A percentile compares a stretch with the other conserved stretches of the same genome.
Conservation (phyloP, 1,140 invertebrate species). For the Megalopta genalis region DNA sequence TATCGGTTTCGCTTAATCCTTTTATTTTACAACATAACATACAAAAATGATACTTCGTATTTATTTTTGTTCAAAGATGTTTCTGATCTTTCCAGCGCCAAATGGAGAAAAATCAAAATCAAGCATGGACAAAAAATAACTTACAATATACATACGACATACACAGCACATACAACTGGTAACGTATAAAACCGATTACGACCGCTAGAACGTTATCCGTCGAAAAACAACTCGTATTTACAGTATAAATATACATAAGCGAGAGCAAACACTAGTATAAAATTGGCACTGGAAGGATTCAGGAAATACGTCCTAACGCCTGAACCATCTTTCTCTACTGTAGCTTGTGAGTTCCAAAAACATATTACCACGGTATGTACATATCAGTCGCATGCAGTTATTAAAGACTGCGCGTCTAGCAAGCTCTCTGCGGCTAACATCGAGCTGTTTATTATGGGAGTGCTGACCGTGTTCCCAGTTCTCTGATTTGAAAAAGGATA, state of each 20-base stretch:
- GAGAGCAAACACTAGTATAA: not conserved
- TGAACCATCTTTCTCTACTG: not conserved
- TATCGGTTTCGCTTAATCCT: constrained; percentile 29
- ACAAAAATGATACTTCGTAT: not conserved
- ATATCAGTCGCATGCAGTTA: constrained; percentile 74
- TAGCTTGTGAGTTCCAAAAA: not conserved
- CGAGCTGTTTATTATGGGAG: constrained; percentile 77
- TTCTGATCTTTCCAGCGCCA: constrained; percentile 24
- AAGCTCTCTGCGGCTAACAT: constrained; percentile 74
- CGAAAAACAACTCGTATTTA: not conserved
- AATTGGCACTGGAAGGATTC: constrained; percentile 20
- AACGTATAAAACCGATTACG: not conserved
- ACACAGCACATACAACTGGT: not conserved
- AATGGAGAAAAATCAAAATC: not conserved
- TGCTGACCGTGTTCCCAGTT: constrained; percentile 70
- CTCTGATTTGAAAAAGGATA: constrained; percentile 78
- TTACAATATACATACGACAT: too few species aligned
- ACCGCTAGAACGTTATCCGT: not conserved
- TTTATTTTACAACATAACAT: constrained; percentile 20
- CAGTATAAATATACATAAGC: not conserved
- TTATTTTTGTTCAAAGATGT: not conserved
- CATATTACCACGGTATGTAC: constrained; percentile 18
- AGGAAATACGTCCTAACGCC: not conserved
- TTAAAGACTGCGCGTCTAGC: constrained; percentile 74
- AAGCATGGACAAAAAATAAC: not conserved